Conservation (phyloP, 2,113 vertebrate genomes). For the Naja naja region DNA sequence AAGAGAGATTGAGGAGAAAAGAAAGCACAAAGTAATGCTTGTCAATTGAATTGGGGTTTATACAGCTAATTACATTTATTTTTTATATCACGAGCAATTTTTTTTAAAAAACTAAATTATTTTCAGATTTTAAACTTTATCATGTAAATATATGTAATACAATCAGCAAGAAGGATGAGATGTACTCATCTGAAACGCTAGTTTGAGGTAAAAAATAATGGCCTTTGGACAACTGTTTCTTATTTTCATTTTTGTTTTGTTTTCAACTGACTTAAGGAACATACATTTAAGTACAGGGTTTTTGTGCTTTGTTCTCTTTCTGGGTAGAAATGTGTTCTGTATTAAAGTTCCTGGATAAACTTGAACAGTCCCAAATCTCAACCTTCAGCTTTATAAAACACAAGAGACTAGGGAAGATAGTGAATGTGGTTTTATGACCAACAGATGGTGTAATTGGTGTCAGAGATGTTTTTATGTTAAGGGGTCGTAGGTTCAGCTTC, state of each 20-base stretch:
- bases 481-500: constrained; percentile 72
- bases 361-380: constrained; percentile 68
- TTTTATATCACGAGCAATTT: neutral
- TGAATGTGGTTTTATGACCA: constrained; percentile 74
- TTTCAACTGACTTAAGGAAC: constrained; percentile 76
- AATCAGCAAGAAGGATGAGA: constrained; percentile 14
- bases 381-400: constrained; percentile 67
- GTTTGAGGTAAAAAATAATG: constrained; percentile 61
- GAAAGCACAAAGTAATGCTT: neutral
- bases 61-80: neutral
- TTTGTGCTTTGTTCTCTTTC: constrained; percentile 79
- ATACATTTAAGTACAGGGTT: constrained; percentile 74
- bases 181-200: constrained; percentile 45
- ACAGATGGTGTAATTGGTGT: constrained; percentile 78
- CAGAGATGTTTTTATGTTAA: constrained; percentile 71
- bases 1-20: neutral
- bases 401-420: constrained; percentile 71
- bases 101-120: neutral
- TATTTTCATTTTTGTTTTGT: constrained; percentile 78
- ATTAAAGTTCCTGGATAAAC: constrained; percentile 72
- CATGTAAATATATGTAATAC: neutral
- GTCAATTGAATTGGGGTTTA: neutral
- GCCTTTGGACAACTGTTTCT: constrained; percentile 70
- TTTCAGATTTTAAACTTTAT: constrained; percentile 2
- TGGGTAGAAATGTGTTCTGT: constrained; percentile 75